phyloP scores from a whole-genome alignment of 2,113 vertebrate genomes.

The Tretioscincus oriximinensis region DNA sequence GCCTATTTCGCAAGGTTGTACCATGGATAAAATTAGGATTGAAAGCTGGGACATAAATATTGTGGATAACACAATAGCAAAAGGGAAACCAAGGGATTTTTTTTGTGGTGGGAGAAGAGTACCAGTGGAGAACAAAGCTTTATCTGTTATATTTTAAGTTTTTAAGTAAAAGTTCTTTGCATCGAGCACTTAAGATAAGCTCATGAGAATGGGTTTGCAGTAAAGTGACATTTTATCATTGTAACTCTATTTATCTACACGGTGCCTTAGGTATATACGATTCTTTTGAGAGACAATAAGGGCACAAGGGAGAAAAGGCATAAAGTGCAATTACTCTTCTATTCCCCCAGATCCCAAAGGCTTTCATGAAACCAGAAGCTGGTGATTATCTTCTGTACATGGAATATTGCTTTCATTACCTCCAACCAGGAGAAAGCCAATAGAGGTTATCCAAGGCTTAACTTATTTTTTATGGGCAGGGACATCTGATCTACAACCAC shows the following conservation, averaged over 20 bases:
- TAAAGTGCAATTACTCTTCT: conserved; percentile 39
- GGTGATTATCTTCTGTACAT: conserved; percentile 21
- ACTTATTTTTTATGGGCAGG: neutral
- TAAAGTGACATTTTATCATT: conserved; percentile 32
- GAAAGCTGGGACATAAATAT: no score
- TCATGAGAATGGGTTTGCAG: conserved; percentile 25
- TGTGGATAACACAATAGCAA: no score
- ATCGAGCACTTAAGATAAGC: conserved; percentile 20
- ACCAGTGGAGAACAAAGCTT: neutral
- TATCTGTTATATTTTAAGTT: neutral
- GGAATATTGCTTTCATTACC: conserved; percentile 49
- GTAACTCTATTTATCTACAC: conserved; percentile 33
- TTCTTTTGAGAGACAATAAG: conserved; percentile 35
- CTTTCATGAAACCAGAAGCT: conserved; percentile 34
- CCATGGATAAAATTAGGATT: no score
- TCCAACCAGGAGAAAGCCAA: neutral
- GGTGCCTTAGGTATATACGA: conserved; percentile 28
- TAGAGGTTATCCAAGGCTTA: neutral
- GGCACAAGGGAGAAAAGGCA: conserved; percentile 37
- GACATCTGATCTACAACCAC: neutral
- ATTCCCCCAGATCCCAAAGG: conserved; percentile 37
- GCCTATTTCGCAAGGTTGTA: no score
- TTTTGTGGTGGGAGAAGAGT: neutral
- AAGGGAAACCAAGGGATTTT: no score
- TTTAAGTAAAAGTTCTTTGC: conserved; percentile 17